These are phyloP conservation scores for Prunella strophiata DNA, from an alignment of 2,797 vertebrate species.

Conservation along the genomic window DNA sequence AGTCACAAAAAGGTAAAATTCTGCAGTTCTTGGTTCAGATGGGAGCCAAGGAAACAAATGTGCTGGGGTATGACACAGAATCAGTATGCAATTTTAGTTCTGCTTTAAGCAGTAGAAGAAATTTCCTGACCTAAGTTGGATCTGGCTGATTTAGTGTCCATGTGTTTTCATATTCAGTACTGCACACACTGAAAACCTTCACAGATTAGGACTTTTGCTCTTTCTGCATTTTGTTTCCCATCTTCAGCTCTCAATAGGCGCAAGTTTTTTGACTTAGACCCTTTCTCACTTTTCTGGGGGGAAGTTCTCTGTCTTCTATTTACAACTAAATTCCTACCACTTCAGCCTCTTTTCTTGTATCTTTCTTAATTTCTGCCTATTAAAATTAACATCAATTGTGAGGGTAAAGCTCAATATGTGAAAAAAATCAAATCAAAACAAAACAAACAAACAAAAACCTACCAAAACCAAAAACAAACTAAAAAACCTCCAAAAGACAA, in stretches of 20 bases:
- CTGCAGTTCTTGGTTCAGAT: background rate
- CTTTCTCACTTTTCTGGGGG: background rate
- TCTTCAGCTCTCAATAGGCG: background rate
- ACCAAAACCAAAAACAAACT: background rate
- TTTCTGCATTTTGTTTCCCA: background rate
- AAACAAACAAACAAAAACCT: background rate
- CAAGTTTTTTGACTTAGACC: background rate
- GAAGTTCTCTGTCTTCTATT: background rate
- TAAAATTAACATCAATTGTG: background rate
- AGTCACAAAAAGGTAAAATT: constrained; percentile 63
- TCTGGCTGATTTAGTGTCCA: background rate
- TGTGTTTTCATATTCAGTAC: background rate
- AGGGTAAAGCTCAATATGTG: background rate
- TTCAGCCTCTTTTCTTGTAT: background rate
- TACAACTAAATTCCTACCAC: background rate
- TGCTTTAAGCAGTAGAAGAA: background rate
- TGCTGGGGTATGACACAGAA: background rate
- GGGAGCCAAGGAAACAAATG: background rate
- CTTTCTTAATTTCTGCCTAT: background rate
- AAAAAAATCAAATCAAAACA: background rate
- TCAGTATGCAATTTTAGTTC: background rate
- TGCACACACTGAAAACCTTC: background rate
- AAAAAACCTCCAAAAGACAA: background rate
- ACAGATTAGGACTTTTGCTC: background rate
- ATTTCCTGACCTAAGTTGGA: background rate